Evolutionary conservation across 1,140 invertebrate species (phyloP).

Genomic region (Drosophila takahashii): DNA sequence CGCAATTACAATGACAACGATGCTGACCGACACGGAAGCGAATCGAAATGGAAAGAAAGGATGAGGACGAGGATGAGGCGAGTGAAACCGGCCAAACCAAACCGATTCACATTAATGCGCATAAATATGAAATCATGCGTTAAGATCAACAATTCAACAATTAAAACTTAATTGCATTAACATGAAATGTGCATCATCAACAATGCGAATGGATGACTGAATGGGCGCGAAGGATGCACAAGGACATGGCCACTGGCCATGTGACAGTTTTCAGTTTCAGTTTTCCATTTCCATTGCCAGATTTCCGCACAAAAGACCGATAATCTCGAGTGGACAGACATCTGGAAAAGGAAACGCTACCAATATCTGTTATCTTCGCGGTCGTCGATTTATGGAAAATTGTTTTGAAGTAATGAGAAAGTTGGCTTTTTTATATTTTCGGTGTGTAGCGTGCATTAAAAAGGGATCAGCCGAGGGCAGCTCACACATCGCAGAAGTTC

Average conservation of each 20-base stretch:
- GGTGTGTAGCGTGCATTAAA: slow-evolving; percentile 70
- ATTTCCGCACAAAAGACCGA: slow-evolving; percentile 22
- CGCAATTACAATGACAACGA: slow-evolving; percentile 76
- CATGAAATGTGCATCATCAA: slow-evolving; percentile 83
- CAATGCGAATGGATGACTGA: slow-evolving; percentile 51
- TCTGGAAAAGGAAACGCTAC: slow-evolving; percentile 22
- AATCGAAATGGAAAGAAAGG: slow-evolving; percentile 16
- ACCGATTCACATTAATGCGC: slow-evolving; percentile 77
- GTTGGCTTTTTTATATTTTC: slow-evolving; percentile 46
- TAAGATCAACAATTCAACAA: slow-evolving; percentile 84
- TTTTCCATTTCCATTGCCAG: slow-evolving; percentile 2
- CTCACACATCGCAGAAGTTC: slow-evolving; percentile 12
- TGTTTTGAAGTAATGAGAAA: slow-evolving; percentile 79
- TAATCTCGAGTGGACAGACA: slow-evolving; percentile 16
- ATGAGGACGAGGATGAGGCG: slow-evolving; percentile 12
- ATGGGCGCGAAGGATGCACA: slow-evolving; percentile 31
- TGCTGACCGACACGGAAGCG: slow-evolving; percentile 46
- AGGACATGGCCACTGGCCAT: slow-evolving; percentile 26
- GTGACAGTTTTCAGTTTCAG: slow-evolving; percentile 28
- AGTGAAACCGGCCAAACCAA: slow-evolving; percentile 18
- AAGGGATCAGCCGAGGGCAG: slow-evolving; percentile 70
- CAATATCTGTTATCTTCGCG: slow-evolving; percentile 12
- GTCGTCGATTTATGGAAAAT: slow-evolving; percentile 79
- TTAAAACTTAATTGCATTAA: slow-evolving; percentile 84
- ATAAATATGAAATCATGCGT: slow-evolving; percentile 84